Evolutionary conservation across 1,140 invertebrate species (phyloP).

Genomic region (Hypothenemus hampei): DNA sequence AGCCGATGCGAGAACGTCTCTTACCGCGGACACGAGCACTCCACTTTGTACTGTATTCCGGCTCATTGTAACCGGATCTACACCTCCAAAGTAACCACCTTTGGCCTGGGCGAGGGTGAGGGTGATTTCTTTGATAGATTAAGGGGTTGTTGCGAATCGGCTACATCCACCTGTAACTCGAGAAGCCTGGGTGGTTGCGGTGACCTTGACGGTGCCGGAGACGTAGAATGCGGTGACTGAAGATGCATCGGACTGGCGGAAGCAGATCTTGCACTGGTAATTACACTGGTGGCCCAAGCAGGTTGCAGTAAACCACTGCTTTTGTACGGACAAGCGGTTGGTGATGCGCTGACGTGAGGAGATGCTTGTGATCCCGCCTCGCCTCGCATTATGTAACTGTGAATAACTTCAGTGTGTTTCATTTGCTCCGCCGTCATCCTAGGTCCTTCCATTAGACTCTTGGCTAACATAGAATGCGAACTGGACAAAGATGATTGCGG

Average conservation of each 20-base stretch:
- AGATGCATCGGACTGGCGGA: conserved; percentile 45
- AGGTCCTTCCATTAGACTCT: conserved; percentile 82
- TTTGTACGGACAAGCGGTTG: conserved; percentile 44
- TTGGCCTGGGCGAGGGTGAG: conserved; percentile 65
- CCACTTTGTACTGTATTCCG: conserved; percentile 42
- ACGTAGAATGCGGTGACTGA: conserved; percentile 48
- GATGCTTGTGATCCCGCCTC: conserved; percentile 45
- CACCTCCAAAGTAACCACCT: conserved; percentile 55
- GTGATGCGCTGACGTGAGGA: conserved; percentile 35
- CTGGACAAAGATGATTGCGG: conserved; percentile 59
- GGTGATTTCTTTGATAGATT: conserved; percentile 86
- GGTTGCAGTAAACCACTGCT: conserved; percentile 36
- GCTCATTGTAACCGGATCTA: conserved; percentile 36
- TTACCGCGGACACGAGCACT: conserved; percentile 30
- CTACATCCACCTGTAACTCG: conserved; percentile 75
- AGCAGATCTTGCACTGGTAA: conserved; percentile 46
- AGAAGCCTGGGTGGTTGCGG: conserved; percentile 54
- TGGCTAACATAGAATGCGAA: conserved; percentile 81
- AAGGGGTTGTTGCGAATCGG: conserved; percentile 74
- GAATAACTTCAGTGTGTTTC: conserved; percentile 83
- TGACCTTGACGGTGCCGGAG: conserved; percentile 46
- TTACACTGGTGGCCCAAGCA: conserved; percentile 45
- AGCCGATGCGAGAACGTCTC: conserved; percentile 17
- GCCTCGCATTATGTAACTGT: conserved; percentile 81
- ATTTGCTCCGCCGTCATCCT: conserved; percentile 83